Base-by-base conservation (phyloP, 2,888 invertebrate genomes). In the Keiferia lycopersicella region DNA sequence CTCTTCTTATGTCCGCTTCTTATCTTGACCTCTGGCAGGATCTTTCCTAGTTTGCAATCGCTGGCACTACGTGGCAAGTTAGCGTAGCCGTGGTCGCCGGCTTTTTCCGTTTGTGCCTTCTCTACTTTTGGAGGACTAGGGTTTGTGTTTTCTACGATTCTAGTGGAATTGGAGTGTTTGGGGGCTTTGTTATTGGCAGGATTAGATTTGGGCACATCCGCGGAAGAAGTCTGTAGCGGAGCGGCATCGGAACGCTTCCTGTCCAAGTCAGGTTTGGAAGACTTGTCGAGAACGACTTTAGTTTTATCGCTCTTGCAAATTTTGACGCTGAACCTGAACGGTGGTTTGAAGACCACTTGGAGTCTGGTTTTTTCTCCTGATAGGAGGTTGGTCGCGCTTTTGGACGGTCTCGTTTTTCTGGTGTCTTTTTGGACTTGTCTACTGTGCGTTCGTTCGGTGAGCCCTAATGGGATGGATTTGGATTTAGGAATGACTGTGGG, bases 301-400 rank as follows among this genome's bases (percentile, higher is more conserved):
- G 92, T 93, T 81, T 95, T 95, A 69, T 95, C 95, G 63, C 95
- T 94, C 77, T 95, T 95, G 66, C 94, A 93, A 68, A 97, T 93
- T 79, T 96, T 96, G 63, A 97, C 93, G 81, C 96, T 96, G 84
- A 97, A 96, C 77, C 96, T 95, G 86, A 97, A 97, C 12, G 97
- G 97, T 61, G 97, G 96, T 80, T 96, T 96, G 82, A 96, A 97
- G 30, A 97, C 96, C 41, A 97, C 96, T 84, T 97, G 97, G 22
- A 97, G 87, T 70, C 96, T 94, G 12, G 96, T 94, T 80, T 96
- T 96, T 73, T 94, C 93, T 64, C 92, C 91, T 53, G 92, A 88
- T n/a, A 94, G 84, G 48, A 96, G 91, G 76, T 95, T 95, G 18
- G 95, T 95, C 67, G 95, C 94, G 74, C 96, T 96, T 75, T 95